Evolutionary conservation across 2,888 invertebrate species (phyloP).

Genomic region (Leucophenga maculata): DNA sequence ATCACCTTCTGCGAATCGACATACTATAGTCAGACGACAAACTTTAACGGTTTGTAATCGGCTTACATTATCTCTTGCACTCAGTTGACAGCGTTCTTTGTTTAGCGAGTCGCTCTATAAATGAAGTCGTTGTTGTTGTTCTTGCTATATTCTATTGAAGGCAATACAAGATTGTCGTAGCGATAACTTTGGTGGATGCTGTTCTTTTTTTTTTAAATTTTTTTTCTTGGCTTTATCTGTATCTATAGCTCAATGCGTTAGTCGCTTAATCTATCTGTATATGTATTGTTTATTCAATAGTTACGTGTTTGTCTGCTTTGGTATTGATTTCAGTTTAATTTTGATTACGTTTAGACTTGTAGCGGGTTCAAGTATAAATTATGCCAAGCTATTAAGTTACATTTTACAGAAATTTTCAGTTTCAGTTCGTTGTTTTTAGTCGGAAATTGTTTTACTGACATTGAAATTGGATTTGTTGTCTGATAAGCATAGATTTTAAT

Average conservation of each 20-base stretch:
- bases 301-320: too few species aligned
- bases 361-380: too few species aligned
- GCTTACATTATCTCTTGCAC: not conserved
- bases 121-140: slow-evolving; percentile 10
- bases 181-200: not conserved
- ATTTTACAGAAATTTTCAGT: too few species aligned
- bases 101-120: not conserved
- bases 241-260: too few species aligned
- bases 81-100: not conserved
- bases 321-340: too few species aligned
- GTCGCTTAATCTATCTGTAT: too few species aligned
- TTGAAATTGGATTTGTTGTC: not conserved
- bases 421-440: too few species aligned
- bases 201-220: not conserved
- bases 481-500: too few species aligned
- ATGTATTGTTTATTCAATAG: too few species aligned
- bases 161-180: not conserved
- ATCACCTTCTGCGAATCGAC: not conserved
- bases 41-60: slow-evolving; percentile 13
- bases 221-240: not conserved
- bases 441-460: not conserved
- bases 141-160: not conserved
- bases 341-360: too few species aligned
- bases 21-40: not conserved
- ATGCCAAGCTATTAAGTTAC: too few species aligned